Percentiles rank a stretch among this genome's conserved stretches.
Evolutionary conservation across 2,797 vertebrate species (phyloP).

Genomic region (Clarias platycephalus): DNA sequence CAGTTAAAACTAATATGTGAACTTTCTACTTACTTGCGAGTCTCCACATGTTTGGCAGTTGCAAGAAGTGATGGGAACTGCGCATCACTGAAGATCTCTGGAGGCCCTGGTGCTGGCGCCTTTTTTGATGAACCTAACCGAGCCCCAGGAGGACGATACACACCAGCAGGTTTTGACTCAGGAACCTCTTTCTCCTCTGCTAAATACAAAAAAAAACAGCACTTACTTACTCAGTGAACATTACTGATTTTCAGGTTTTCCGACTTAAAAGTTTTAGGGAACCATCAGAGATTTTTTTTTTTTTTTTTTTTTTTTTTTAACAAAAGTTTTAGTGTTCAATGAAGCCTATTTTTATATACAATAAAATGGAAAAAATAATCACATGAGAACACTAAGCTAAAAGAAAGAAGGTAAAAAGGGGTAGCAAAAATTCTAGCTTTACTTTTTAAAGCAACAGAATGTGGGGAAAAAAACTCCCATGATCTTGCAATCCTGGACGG

Average conservation of each 20-base stretch:
- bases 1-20: neutral
- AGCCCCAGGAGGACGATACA: constrained; percentile 94
- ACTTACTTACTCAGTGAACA: neutral
- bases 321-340: too few species aligned
- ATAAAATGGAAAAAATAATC: neutral
- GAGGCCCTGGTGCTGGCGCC: constrained; percentile 82
- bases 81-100: constrained; percentile 91
- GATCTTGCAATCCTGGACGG: neutral
- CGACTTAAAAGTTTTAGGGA: neutral
- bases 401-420: neutral
- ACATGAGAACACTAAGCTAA: neutral
- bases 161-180: constrained; percentile 85
- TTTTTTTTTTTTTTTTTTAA: too few species aligned
- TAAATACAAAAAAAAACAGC: constrained; percentile 1
- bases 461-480: neutral
- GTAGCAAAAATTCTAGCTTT: neutral
- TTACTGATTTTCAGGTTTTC: neutral
- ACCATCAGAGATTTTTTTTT: too few species aligned
- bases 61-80: constrained; percentile 94
- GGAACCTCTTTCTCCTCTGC: constrained; percentile 82
- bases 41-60: constrained; percentile 94
- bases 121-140: constrained; percentile 79
- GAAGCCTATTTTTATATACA: neutral
- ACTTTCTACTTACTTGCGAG: constrained; percentile 83
- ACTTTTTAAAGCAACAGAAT: neutral